Evolutionary conservation across 2,113 vertebrate species (phyloP).

Genomic region (Probosciger aterrimus): DNA sequence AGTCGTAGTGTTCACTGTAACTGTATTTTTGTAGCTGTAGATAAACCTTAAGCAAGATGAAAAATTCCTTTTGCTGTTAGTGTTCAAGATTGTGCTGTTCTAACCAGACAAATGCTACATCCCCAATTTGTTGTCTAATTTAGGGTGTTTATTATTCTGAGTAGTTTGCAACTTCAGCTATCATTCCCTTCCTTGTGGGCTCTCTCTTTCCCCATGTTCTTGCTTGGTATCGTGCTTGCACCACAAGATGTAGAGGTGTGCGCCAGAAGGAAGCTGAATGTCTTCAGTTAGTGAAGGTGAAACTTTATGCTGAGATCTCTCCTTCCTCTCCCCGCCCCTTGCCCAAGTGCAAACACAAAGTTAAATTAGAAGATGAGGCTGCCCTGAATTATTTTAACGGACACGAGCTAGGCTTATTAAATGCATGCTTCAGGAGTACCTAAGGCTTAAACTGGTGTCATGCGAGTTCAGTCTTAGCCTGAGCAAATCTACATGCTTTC

Average conservation of each 20-base stretch:
- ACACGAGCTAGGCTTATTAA: not conserved
- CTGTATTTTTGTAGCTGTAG: not conserved
- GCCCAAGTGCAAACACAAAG: not conserved
- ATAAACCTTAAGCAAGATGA: not conserved
- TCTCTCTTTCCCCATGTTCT: not conserved
- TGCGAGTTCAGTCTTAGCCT: slow-evolving; percentile 1
- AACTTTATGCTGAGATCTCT: not conserved
- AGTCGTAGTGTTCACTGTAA: not conserved
- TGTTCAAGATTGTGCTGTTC: not conserved
- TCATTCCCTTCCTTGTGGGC: not conserved
- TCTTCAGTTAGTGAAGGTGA: not conserved
- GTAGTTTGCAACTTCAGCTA: not conserved
- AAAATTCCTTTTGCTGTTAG: not conserved
- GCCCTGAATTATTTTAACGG: slow-evolving; percentile 18
- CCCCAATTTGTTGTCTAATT: not conserved
- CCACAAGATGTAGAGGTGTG: not conserved
- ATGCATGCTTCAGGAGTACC: not conserved
- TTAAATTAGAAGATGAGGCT: slow-evolving; percentile 45
- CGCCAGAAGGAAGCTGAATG: not conserved
- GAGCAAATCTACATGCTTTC: not conserved
- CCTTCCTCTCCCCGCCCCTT: not conserved
- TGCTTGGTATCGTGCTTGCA: not conserved
- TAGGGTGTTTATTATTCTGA: not conserved
- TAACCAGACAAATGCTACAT: not conserved
- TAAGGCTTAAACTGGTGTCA: not conserved